Evolutionary conservation across 1,140 invertebrate species (phyloP).

Genomic region (Rhyacophila brunnea): DNA sequence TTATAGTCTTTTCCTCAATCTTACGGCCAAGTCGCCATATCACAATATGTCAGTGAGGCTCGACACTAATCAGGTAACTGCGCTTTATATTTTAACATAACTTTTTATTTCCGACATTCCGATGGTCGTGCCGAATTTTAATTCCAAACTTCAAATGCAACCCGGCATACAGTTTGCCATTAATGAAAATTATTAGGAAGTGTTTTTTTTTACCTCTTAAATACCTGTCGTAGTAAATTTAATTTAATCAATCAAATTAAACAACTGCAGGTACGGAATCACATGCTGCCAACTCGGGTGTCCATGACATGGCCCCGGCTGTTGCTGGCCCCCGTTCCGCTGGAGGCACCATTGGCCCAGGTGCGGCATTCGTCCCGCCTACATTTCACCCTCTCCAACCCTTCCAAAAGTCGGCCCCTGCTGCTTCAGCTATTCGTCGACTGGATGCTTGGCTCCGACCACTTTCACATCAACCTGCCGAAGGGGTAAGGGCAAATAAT

Average conservation of each 20-base stretch:
- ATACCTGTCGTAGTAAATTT: too few species aligned
- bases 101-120: too few species aligned
- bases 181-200: too few species aligned
- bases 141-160: too few species aligned
- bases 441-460: conserved; percentile 38
- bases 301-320: conserved; percentile 73
- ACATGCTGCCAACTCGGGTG: conserved; percentile 69
- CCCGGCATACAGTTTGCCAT: too few species aligned
- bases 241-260: too few species aligned
- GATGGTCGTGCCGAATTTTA: too few species aligned
- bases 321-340: conserved; percentile 41
- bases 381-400: conserved; percentile 62
- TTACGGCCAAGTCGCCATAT: conserved; percentile 50
- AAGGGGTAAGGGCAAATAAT: too few species aligned
- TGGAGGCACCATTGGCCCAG: conserved; percentile 71
- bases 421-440: conserved; percentile 65
- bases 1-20: conserved; percentile 58
- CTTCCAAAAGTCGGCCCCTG: conserved; percentile 56
- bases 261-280: conserved; percentile 37
- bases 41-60: conserved; percentile 73
- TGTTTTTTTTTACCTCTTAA: too few species aligned
- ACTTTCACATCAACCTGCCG: neutral
- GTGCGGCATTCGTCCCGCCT: conserved; percentile 73
- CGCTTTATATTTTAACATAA: too few species aligned
- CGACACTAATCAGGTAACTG: conserved; percentile 76